Percentiles rank a stretch among this genome's conserved stretches.
These are phyloP conservation scores for Carposina sasakii DNA, from an alignment of 1,140 invertebrate genomes.

Conservation along the genomic window DNA sequence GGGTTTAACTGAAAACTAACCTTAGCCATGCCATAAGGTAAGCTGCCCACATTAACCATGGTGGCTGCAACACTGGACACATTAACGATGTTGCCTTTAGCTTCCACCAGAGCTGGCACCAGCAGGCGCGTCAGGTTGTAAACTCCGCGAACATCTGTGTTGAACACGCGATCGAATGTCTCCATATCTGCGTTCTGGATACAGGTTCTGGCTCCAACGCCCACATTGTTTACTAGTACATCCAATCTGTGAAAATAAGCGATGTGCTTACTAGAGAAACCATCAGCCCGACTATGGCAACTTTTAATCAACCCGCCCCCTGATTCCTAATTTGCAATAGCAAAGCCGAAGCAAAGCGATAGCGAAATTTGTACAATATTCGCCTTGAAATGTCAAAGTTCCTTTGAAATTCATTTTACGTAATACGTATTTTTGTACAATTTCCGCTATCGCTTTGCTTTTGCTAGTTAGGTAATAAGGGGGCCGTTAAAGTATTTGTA, in stretches of 20 bases:
- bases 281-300: no score
- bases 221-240: constrained; percentile 80
- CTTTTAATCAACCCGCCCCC: no score
- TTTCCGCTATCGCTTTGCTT: no score
- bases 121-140: constrained; percentile 81
- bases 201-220: constrained; percentile 78
- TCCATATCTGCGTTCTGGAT: constrained; percentile 85
- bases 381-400: no score
- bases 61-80: constrained; percentile 82
- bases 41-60: constrained; percentile 73
- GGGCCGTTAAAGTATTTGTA: no score
- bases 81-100: constrained; percentile 82
- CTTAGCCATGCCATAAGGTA: constrained; percentile 83
- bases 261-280: no score
- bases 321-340: no score
- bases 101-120: constrained; percentile 78
- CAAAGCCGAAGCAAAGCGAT: no score
- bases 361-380: no score
- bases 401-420: no score
- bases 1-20: constrained; percentile 6
- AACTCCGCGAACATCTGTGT: constrained; percentile 79
- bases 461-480: no score
- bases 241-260: constrained; percentile 63
- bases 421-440: no score
- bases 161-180: constrained; percentile 83